Evolutionary conservation across 1,140 invertebrate genomes (phyloP), one percentile per base, ranked within the genome.

Genomic region (Nasonia giraulti): DNA sequence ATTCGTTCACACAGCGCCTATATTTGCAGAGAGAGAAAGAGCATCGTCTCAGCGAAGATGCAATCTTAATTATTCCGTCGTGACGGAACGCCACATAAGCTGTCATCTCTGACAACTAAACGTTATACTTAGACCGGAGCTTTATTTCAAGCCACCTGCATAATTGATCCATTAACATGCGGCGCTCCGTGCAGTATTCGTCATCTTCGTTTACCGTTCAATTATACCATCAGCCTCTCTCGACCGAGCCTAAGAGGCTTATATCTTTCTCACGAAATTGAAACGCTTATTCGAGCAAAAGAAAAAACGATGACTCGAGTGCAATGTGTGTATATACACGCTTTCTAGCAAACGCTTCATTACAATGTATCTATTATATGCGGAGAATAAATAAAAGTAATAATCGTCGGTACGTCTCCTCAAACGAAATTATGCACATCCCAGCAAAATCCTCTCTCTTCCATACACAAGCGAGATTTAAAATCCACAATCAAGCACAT

Each of bases 51-150:
- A 75, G 47, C 14, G 31, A 55, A 74, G 69, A 74, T 82, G 44
- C n/a, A 55, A 82, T 82, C 69, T 74, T 74, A 74, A 82, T 82
- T 81, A 82, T 82, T 74, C 44, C 55, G 75, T 55, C 69, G 44
- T 74, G 80, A 82, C 71, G 71, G n/a, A 20, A n/a, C 14, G 40
- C 44, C 33, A n/a, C 33, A 82, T 74, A 62, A 74, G n/a, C 44
- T 74, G 80, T 74, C 80, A 55, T 55, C 10, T 31, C 17, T 47
- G 40, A 73, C 44, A 31, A 71, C 20, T 37, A 62, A 55, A 62
- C 23, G n/a, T 20, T 74, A 75, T 55, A 62, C 71, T 55, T 74
- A 27, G 50, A 50, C 27, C 17, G 12, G 17, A 27, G 37, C 68
- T 81, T 81, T 68, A 47, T 81, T 44, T 73, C n/a, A 17, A 73